Base-by-base conservation (phyloP, 1,140 invertebrate genomes). In the Drosophila pseudoobscura region DNA sequence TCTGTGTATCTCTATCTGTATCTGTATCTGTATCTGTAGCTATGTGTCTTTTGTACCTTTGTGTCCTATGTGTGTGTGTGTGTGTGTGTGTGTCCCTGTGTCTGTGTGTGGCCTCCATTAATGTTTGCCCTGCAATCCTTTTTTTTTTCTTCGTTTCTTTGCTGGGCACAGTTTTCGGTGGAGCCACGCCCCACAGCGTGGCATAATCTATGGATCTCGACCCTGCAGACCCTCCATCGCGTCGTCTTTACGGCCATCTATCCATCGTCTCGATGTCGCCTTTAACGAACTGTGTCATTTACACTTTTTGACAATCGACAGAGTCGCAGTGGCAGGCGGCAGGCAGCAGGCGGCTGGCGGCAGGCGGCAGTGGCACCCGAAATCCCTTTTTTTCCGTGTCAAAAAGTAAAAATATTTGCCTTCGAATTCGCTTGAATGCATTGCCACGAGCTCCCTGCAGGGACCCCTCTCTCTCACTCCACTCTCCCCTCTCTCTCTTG, bases 231-330 rank as follows among this genome's bases (percentile, higher is more conserved):
- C 41, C 60, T 60, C 17, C 41, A 52, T 63, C 29, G 29, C 5
- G 29, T 44, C 22, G 31, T 35, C 31, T 35, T 35, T 44, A 54
- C 44, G 22, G 29, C 29, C 61, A 57, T 65, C 35, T 75, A 65
- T 80, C 51, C 63, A 65, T 73, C 65, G 65, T 80, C 43, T 80
- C 58, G 62, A 71, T 87, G 62, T 84, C 78, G 75, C 75, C 80
- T 80, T 89, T 90, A 90, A 90, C 87, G 87, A 90, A 90, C 87
- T 90, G 87, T 90, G 87, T 85, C 87, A 90, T 89, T 90, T 90
- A 90, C 87, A 90, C 87, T 89, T 89, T 69, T 69, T 69, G 65
- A 69, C 65, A 69, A 69, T 69, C 31, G 31, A 35, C 31, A 69
- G 69, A 57, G 62, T 35, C 51, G 50, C 29, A 53, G 43, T 17